Percentiles rank a stretch among this genome's conserved stretches.
Evolutionary conservation across 2,797 vertebrate genomes (phyloP).

Genomic region (Chelon auratus): DNA sequence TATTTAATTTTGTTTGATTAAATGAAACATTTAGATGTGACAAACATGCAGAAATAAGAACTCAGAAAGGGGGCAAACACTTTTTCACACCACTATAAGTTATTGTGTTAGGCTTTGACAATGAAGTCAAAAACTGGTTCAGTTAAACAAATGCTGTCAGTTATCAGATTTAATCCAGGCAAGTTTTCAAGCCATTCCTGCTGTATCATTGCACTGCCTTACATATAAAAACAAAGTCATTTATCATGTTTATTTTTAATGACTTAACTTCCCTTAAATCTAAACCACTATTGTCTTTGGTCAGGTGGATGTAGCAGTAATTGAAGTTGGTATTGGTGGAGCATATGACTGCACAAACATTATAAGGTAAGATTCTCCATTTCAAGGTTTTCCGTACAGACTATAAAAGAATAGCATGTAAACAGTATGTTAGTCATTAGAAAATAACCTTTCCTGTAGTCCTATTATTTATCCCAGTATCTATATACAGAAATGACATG

Average conservation of each 20-base stretch:
- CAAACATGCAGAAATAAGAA: too few relatives aligned
- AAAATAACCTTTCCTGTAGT: background rate
- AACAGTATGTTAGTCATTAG: background rate
- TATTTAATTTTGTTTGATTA: too few relatives aligned
- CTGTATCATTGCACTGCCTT: too few relatives aligned
- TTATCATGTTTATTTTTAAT: background rate
- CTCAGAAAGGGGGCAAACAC: too few relatives aligned
- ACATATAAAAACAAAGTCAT: too few relatives aligned
- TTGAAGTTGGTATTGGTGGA: slow-evolving; percentile 96
- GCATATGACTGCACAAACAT: slow-evolving; percentile 98
- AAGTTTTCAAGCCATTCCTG: background rate
- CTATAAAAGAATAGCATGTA: background rate
- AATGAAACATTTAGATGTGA: too few relatives aligned
- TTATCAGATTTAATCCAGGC: background rate
- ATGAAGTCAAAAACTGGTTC: background rate
- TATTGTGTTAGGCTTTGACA: background rate
- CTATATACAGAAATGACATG: too few relatives aligned
- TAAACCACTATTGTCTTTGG: background rate
- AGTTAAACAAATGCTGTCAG: background rate
- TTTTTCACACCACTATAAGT: background rate
- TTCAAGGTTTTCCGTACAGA: too few relatives aligned
- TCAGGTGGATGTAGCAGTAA: slow-evolving; percentile 93
- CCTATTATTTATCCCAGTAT: too few relatives aligned
- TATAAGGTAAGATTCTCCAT: slow-evolving; percentile 83
- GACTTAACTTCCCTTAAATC: background rate